A percentile compares a stretch with the other conserved stretches of the same genome.
Evolutionary conservation across 2,888 invertebrate genomes (phyloP).

Genomic region (Lasius platythorax): DNA sequence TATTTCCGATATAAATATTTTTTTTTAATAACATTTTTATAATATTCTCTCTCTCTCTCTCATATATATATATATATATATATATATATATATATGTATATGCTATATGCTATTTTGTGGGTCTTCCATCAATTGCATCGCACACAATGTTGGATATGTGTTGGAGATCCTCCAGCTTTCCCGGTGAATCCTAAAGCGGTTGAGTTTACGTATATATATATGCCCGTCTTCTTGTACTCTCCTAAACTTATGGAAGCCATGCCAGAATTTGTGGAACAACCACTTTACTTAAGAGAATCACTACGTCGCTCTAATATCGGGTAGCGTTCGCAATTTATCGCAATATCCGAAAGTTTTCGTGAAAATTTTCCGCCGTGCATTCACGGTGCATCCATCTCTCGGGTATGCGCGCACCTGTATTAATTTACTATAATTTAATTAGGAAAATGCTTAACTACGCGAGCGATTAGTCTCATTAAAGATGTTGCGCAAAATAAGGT

Average conservation of each 20-base stretch:
- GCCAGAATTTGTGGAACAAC: slow-evolving; percentile 57
- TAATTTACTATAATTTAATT: slow-evolving; percentile 50
- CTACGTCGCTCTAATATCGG: slow-evolving; percentile 49
- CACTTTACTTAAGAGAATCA: slow-evolving; percentile 48
- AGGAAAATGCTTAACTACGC: slow-evolving; percentile 40
- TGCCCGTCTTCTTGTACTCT: slow-evolving; percentile 12
- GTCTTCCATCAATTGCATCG: slow-evolving; percentile 31
- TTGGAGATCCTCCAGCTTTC: slow-evolving; percentile 31
- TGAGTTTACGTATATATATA: slow-evolving; percentile 43
- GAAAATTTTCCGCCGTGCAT: slow-evolving; percentile 25
- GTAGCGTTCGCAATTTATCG: slow-evolving; percentile 51
- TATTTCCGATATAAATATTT: too few species aligned
- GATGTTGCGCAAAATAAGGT: slow-evolving; percentile 19
- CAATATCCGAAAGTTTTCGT: slow-evolving; percentile 47
- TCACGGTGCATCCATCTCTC: slow-evolving; percentile 1
- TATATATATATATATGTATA: neutral
- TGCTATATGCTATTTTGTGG: slow-evolving; percentile 52
- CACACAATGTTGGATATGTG: slow-evolving; percentile 19
- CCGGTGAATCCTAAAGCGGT: slow-evolving; percentile 44
- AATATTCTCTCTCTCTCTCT: too few species aligned
- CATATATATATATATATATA: too few species aligned
- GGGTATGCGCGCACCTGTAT: neutral
- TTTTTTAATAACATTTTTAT: too few species aligned
- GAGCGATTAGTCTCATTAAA: slow-evolving; percentile 46
- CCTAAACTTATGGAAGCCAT: slow-evolving; percentile 56